phyloP scores from a whole-genome alignment of 2,888 invertebrate genomes.

The Lasioglossum figueresi region DNA sequence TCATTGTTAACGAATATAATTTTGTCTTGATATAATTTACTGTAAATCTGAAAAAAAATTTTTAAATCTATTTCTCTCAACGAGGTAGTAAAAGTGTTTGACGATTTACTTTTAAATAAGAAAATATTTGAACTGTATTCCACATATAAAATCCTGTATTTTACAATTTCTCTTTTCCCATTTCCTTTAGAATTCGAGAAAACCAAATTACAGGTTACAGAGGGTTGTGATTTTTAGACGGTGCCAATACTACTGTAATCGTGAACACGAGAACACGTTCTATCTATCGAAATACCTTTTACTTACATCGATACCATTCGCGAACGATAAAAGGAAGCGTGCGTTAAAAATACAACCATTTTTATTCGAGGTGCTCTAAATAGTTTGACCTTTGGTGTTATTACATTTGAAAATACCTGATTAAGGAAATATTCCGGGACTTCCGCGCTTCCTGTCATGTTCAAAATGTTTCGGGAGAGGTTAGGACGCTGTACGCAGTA shows the following conservation, averaged over 20 bases:
- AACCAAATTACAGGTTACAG: not conserved
- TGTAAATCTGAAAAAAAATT: not conserved
- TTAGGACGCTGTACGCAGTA: conserved; percentile 39
- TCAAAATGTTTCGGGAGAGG: conserved; percentile 37
- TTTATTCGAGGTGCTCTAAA: not conserved
- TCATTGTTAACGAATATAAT: not conserved
- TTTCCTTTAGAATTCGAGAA: not conserved
- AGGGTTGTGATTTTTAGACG: not conserved
- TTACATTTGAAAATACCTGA: conserved; percentile 37
- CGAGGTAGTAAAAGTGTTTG: not conserved
- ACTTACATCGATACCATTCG: not conserved
- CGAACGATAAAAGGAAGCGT: not conserved
- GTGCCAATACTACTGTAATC: not conserved
- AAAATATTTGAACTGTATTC: not conserved
- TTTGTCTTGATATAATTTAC: not conserved
- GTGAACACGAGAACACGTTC: not conserved
- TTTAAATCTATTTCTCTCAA: not conserved
- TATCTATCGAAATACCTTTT: not conserved
- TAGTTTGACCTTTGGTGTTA: not conserved
- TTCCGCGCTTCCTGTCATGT: conserved; percentile 25
- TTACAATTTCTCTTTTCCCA: not conserved
- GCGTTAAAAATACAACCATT: not conserved
- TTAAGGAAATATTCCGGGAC: not conserved
- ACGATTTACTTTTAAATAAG: not conserved
- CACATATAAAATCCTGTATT: not conserved